Evolutionary conservation across 1,140 invertebrate species (phyloP).

Genomic region (Cotesia vestalis): DNA sequence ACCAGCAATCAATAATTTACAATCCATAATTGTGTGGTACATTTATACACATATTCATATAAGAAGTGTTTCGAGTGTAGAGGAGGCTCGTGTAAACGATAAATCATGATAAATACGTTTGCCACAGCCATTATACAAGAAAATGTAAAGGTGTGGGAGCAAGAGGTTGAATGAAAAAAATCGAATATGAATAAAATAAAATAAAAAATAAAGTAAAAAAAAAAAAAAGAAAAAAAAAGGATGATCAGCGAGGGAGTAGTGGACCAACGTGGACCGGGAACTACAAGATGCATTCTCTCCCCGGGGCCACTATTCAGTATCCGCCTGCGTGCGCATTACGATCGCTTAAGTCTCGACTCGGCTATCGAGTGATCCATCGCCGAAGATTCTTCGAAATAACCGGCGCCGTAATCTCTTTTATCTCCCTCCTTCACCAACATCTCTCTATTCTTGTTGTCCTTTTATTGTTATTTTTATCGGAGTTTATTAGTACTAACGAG

Average conservation of each 20-base stretch:
- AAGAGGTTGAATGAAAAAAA: constrained; percentile 24
- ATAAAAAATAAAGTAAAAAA: no score
- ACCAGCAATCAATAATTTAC: constrained; percentile 57
- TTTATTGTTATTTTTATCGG: constrained; percentile 12
- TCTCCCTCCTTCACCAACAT: not conserved
- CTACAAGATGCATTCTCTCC: constrained; percentile 42
- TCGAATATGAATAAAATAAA: not conserved
- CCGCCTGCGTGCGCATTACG: constrained; percentile 56
- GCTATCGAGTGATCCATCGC: constrained; percentile 61
- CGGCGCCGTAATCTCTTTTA: constrained; percentile 31
- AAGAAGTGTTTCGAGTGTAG: constrained; percentile 32
- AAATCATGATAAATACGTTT: constrained; percentile 66
- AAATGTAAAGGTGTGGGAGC: constrained; percentile 37
- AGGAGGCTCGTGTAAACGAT: constrained; percentile 60
- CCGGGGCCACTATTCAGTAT: constrained; percentile 50
- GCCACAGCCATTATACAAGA: constrained; percentile 57
- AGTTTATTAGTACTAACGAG: constrained; percentile 33
- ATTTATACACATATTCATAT: constrained; percentile 19
- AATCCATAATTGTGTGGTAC: constrained; percentile 53
- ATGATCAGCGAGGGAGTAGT: constrained; percentile 39
- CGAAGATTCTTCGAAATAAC: constrained; percentile 55
- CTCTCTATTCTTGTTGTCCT: not conserved
- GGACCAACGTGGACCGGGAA: constrained; percentile 16
- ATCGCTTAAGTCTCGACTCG: constrained; percentile 61
- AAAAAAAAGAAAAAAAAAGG: constrained; percentile 11